Base-by-base conservation (phyloP, 2,797 vertebrate species). In the Vultur gryphus region DNA sequence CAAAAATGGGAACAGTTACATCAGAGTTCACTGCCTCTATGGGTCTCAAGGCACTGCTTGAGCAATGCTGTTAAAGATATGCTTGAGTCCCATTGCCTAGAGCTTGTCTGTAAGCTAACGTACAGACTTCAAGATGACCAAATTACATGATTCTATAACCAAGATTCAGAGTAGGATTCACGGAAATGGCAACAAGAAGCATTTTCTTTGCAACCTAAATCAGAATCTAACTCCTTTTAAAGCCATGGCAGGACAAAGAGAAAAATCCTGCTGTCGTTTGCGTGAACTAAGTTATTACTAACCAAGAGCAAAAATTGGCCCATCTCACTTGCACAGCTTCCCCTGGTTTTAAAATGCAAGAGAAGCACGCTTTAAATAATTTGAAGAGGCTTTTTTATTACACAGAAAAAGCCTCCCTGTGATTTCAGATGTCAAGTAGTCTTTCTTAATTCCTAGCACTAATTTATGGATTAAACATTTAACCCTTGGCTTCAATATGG, bases 31-130 rank as follows among this genome's bases (percentile, higher is more conserved):
- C 19, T 4, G 0, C 3, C 25, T 16, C 33, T 26, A 0, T 1
- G 33, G 67, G 59, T 55, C 65, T 69, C 41, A 16, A 21, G 57
- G 84, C 72, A 28, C 39, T 23, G 49, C 39, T 21, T 55, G 39
- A 64, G 65, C 49, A 48, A 7, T 0, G 20, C 37, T 39, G 13
- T 1, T 11, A 4, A 11, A 31, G 59, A 31, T 3, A 5, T 5
- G 21, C 41, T 52, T 3, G 31, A 44, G 65, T 29, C 46, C 29
- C 75, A 8, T 8, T 16, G 54, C 37, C 89, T 33, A 21, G 4
- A 71, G 66, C 65, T 8, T 3, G 13, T 2, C 37, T n/a, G 26
- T 2, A 21, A 80, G 21, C 52, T 54, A 37, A 10, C 11, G 9
- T 0, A 17, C 9, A 48, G 79, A 21, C 78, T 51, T 13, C 28